A percentile compares a stretch with the other conserved stretches of the same genome.
These are phyloP conservation scores for Crematogaster levior DNA, from an alignment of 2,888 invertebrate genomes.

Conservation along the genomic window DNA sequence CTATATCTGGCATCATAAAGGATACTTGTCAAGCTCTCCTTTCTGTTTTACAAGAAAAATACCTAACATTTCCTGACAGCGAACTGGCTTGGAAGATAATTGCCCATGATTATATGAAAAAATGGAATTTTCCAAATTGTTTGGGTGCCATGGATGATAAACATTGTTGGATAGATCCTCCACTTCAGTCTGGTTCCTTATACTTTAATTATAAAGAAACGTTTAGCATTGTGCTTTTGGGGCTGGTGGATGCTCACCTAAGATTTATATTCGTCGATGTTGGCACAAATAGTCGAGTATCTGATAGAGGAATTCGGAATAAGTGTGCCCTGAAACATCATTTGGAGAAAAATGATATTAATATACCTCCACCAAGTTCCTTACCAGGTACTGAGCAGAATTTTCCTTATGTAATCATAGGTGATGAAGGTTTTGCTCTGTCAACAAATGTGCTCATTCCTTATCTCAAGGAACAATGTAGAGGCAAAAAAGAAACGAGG, in stretches of 20 bases:
- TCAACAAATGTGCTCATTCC: too few relatives aligned
- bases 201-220: conserved; percentile 1
- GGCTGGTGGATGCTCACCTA: background rate
- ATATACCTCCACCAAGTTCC: too few relatives aligned
- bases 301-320: conserved; percentile 2
- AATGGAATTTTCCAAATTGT: conserved; percentile 12
- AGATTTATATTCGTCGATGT: conserved; percentile 15
- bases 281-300: background rate
- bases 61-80: background rate
- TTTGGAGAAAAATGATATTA: background rate
- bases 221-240: conserved; percentile 13
- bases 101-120: background rate
- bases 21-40: background rate
- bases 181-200: background rate
- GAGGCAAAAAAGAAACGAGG: too few relatives aligned
- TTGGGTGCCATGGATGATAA: conserved; percentile 6
- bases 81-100: background rate
- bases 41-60: background rate
- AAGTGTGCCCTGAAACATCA: background rate
- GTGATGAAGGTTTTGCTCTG: too few relatives aligned
- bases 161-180: background rate
- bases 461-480: too few relatives aligned
- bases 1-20: conserved; percentile 1
- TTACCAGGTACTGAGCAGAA: too few relatives aligned
- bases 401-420: too few relatives aligned